Evolutionary conservation across 2,113 vertebrate genomes (phyloP).

Genomic region (Xenotilapia leptura): DNA sequence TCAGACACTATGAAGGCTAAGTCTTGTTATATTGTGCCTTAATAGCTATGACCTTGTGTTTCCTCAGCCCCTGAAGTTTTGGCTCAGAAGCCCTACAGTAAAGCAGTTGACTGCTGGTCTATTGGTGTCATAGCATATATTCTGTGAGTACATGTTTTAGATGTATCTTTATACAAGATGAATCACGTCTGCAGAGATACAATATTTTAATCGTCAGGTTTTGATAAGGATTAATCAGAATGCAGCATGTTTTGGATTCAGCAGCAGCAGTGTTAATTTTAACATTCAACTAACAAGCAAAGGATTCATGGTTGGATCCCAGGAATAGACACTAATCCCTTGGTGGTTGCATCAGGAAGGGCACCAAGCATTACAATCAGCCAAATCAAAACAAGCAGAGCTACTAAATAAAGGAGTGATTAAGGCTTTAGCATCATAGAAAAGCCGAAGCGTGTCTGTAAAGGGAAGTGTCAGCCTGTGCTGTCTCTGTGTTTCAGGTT

Average conservation of each 20-base stretch:
- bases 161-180: neutral
- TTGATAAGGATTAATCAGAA: neutral
- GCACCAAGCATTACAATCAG: neutral
- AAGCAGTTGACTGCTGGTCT: conserved; percentile 98
- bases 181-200: neutral
- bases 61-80: conserved; percentile 88
- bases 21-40: neutral
- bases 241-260: neutral
- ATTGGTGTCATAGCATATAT: conserved; percentile 97
- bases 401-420: neutral
- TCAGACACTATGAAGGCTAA: neutral
- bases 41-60: neutral
- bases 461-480: neutral
- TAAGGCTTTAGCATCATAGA: neutral
- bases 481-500: conserved; percentile 67
- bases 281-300: neutral
- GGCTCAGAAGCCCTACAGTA: conserved; percentile 97
- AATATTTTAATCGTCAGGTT: neutral
- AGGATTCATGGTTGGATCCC: neutral
- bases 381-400: neutral
- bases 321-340: neutral
- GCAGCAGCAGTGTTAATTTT: neutral
- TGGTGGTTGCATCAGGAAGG: neutral
- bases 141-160: conserved; percentile 75
- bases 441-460: neutral